Base-by-base conservation (phyloP, 2,888 invertebrate species). In the Cybosia mesomella region DNA sequence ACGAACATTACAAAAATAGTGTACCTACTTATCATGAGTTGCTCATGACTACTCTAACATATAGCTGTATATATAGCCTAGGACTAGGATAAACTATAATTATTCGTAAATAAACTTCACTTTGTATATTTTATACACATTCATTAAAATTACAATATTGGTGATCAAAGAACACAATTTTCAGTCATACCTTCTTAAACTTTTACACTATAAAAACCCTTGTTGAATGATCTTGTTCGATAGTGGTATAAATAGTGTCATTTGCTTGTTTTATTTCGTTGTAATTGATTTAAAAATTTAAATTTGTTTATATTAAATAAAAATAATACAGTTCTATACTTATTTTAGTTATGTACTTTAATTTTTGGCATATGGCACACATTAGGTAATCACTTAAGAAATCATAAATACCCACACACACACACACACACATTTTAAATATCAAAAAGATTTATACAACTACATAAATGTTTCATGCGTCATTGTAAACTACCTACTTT, bases 361-460 rank as follows among this genome's bases (percentile, higher is more conserved):
- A 49, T 49, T 49, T 49, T 49, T 49, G 49, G 49, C 49, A 49
- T 49, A 49, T 49, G 49, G 49, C 49, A 49, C 49, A 49, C 43
- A 28, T 24, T n/a, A 18, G 18, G 58, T 58, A 58, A 18, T 32
- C 24, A 55, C 54, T 24, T 55, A 67, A 58, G 60, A 74, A 74
- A 70, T 64, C 36, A 64, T 80, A 73, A 79, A 81, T 81, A 80
- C 54, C 13, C 22, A 10, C 73, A 79, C 71, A 77, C n/a, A n/a
- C n/a, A n/a, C n/a, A n/a, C n/a, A 81, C 72, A 81, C 76, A 65
- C 70, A 68, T 71, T 72, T 71, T 76, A 76, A 80, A 76, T 77
- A 80, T 75, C 66, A 73, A 71, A 76, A 28, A 67, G 63, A 75
- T 79, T 70, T 80, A 77, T 71, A 79, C 73, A 77, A 32, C 63